A percentile compares a stretch with the other conserved stretches of the same genome.
Conservation (phyloP, 2,113 vertebrate species). For the Panthera leo region DNA sequence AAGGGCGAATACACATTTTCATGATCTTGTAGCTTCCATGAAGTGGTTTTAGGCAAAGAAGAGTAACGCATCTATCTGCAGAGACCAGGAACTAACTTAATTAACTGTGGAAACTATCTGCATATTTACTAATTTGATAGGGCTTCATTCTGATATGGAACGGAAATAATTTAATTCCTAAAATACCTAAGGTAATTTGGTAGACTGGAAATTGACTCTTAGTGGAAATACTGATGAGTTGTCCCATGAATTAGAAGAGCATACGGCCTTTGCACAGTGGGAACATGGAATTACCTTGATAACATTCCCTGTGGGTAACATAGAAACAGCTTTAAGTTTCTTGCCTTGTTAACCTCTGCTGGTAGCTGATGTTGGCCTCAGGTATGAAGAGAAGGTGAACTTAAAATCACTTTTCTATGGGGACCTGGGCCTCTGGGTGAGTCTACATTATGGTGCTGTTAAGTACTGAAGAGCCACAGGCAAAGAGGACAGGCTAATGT, state of each 20-base stretch:
- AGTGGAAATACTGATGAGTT: neutral
- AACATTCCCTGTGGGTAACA: too few relatives aligned
- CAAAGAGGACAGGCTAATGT: neutral
- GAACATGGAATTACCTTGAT: neutral
- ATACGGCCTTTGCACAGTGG: neutral
- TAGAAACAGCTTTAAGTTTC: neutral
- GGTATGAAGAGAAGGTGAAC: constrained; percentile 10
- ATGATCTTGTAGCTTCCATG: neutral
- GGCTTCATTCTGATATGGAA: neutral
- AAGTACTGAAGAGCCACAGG: neutral
- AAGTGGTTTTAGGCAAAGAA: neutral
- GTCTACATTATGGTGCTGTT: neutral
- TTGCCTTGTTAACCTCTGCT: neutral
- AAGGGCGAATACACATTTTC: neutral
- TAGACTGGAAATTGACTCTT: neutral
- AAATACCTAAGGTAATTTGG: neutral
- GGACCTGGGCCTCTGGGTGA: neutral
- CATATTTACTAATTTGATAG: neutral
- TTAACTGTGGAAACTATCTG: neutral
- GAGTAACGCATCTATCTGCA: neutral
- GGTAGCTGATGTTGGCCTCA: neutral
- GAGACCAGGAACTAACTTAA: neutral
- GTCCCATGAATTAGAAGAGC: neutral
- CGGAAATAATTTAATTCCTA: constrained; percentile 24
- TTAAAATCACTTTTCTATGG: neutral